A percentile compares a stretch with the other conserved stretches of the same genome.
phyloP scores from a whole-genome alignment of 2,113 vertebrate genomes.

The Xenus cinereus region DNA sequence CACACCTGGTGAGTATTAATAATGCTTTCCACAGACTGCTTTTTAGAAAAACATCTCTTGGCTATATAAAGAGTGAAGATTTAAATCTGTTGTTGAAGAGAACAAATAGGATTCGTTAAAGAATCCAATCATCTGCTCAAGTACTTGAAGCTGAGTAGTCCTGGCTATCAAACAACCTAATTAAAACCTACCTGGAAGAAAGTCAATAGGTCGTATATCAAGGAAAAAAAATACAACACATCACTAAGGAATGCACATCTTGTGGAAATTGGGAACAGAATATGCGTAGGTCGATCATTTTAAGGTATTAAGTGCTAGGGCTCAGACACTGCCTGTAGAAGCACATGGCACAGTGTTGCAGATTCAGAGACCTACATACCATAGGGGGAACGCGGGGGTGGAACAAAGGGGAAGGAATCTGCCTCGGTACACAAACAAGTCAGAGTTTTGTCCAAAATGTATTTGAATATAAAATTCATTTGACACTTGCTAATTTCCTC shows the following conservation, averaged over 20 bases:
- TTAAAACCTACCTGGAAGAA: conserved; percentile 51
- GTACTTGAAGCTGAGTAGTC: conserved; percentile 57
- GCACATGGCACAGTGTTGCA: neutral
- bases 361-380: neutral
- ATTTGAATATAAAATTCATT: neutral
- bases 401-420: neutral
- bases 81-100: conserved; percentile 39
- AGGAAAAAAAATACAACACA: neutral
- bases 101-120: conserved; percentile 65
- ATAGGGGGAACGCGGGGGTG: neutral
- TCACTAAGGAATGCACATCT: neutral
- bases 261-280: neutral
- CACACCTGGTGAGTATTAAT: conserved; percentile 29
- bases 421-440: neutral
- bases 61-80: conserved; percentile 22
- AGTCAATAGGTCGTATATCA: conserved; percentile 51
- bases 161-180: conserved; percentile 61
- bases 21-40: conserved; percentile 35
- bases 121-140: conserved; percentile 57
- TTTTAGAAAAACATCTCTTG: conserved; percentile 50
- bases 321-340: neutral
- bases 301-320: neutral
- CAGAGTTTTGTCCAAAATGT: neutral
- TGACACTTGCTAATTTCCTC: neutral
- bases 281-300: neutral